These are phyloP conservation scores for Heliothis subflexa DNA, from an alignment of 1,140 invertebrate genomes.

Conservation along the genomic window DNA sequence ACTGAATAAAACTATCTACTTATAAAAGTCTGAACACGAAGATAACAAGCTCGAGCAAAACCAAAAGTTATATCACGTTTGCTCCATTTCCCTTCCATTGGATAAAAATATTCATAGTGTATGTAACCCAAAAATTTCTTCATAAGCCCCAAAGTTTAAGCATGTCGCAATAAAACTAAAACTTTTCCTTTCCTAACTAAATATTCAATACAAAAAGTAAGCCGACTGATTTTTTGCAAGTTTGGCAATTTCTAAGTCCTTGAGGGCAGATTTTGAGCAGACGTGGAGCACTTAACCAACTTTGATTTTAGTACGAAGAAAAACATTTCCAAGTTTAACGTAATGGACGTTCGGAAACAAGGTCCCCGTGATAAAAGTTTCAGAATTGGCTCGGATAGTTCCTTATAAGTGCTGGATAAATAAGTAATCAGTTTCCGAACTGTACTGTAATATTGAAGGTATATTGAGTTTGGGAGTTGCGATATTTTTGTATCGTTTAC, in stretches of 20 bases:
- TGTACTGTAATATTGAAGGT: slow-evolving; percentile 27
- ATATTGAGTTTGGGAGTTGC: slow-evolving; percentile 26
- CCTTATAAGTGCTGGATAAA: slow-evolving; percentile 42
- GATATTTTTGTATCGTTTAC: background rate
- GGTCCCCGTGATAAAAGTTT: slow-evolving; percentile 32
- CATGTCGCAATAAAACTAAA: slow-evolving; percentile 30
- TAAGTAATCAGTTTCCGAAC: slow-evolving; percentile 36
- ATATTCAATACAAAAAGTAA: slow-evolving; percentile 43
- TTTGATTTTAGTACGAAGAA: slow-evolving; percentile 46
- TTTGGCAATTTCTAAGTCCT: slow-evolving; percentile 34
- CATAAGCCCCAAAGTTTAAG: slow-evolving; percentile 8
- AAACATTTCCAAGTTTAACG: slow-evolving; percentile 42
- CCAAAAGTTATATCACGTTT: background rate
- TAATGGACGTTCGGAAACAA: slow-evolving; percentile 37
- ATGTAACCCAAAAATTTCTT: slow-evolving; percentile 22
- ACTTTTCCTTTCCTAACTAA: slow-evolving; percentile 30
- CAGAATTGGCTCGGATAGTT: slow-evolving; percentile 41
- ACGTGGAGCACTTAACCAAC: slow-evolving; percentile 38
- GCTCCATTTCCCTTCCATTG: background rate
- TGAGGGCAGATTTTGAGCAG: slow-evolving; percentile 25
- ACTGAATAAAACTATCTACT: background rate
- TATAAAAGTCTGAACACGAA: background rate
- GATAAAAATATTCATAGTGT: background rate
- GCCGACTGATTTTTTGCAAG: slow-evolving; percentile 33
- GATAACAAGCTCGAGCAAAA: background rate